These are phyloP conservation scores for Ditylenchus weischeri DNA, from an alignment of 2,888 invertebrate genomes.

Conservation along the genomic window DNA sequence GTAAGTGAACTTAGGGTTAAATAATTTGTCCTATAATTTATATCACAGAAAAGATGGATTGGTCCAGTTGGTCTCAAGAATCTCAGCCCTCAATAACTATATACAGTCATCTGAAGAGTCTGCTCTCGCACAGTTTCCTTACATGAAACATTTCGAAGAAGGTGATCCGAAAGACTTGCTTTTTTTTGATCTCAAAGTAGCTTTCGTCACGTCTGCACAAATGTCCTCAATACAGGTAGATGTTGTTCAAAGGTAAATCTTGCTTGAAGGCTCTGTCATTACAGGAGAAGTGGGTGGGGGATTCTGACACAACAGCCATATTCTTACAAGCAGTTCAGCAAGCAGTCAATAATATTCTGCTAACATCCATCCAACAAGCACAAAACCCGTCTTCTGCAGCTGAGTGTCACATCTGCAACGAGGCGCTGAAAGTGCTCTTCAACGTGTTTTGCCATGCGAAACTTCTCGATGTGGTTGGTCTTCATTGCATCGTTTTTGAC, in stretches of 20 bases:
- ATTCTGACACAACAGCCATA: conserved; percentile 19
- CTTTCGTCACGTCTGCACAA: conserved; percentile 39
- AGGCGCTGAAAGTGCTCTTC: conserved; percentile 46
- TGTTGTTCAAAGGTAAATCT: not conserved
- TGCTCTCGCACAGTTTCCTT: not conserved
- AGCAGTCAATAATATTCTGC: not conserved
- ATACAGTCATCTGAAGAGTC: conserved; percentile 1
- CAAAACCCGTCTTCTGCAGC: not conserved
- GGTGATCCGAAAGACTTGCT: conserved; percentile 27
- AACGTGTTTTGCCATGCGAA: conserved; percentile 44
- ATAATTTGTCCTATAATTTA: not conserved
- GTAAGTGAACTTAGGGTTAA: conserved; percentile 5
- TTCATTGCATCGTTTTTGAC: not conserved
- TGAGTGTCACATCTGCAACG: conserved; percentile 21
- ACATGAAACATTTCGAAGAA: conserved; percentile 20
- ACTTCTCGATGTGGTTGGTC: conserved; percentile 28
- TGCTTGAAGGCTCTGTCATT: not conserved
- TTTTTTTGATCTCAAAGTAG: conserved; percentile 40
- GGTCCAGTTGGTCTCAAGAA: not conserved
- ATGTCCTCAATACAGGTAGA: conserved; percentile 17
- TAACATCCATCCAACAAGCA: not conserved
- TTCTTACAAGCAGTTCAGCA: conserved; percentile 20
- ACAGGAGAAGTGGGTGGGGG: conserved; percentile 23
- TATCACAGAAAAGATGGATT: not conserved
- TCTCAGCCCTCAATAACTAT: not conserved